Evolutionary conservation across 2,888 invertebrate species (phyloP), one percentile per base, ranked within the genome.

Genomic region (Brachylomia viminalis): DNA sequence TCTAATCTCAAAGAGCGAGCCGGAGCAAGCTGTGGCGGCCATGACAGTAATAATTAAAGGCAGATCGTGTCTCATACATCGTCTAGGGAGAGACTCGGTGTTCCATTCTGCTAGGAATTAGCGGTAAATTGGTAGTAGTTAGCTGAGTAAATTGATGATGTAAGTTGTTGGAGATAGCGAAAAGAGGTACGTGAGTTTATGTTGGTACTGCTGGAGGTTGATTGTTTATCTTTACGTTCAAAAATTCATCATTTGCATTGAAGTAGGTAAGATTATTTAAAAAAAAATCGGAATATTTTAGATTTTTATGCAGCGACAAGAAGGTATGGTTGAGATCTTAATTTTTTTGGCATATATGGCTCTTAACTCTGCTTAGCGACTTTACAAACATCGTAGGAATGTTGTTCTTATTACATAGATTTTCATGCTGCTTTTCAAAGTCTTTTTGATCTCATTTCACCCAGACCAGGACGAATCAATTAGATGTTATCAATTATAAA

Each of bases 61-160:
- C 74, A 80, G 65, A 71, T 75, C 54, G 72, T 75, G 65, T 73
- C 81, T 85, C 80, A 76, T 79, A 85, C 79, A 74, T 62, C 66
- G 76, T 78, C 83, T 30, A 2, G 88, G 80, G 90, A 86, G 72
- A 68, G 72, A 68, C 68, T 64, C 80, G 56, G 67, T 84, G 75
- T 79, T 80, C 86, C 87, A 90, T 90, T 88, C 91, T 90, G 75
- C 85, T 80, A 90, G 91, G 92, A 92, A 92, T 92, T 90, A 90
- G 83, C 86, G 75, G 83, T 79, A 88, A 92, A 92, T 91, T 91
- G 89, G 86, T 82, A 76, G 86, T 86, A 87, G 88, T 88, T 91
- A 85, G 84, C 79, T 72, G 75, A 80, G 84, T 72, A 84, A 68
- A 73, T 27, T 38, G 62, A 38, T 82, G 84, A 78, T 61, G 1